phyloP scores from a whole-genome alignment of 2,797 vertebrate species.

The Rhadinocentrus ornatus region DNA sequence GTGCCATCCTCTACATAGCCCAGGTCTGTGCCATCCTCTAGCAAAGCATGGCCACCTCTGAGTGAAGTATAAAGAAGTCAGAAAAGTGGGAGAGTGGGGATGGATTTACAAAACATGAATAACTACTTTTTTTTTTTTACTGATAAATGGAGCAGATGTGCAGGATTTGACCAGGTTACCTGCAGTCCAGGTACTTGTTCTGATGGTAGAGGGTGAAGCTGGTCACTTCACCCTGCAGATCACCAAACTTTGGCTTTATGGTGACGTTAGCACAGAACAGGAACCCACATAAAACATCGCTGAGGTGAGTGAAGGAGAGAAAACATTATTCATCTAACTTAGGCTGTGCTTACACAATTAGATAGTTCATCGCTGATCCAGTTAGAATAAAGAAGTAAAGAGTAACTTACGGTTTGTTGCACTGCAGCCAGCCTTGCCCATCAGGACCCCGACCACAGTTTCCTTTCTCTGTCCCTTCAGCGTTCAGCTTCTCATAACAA shows the following conservation, averaged over 20 bases:
- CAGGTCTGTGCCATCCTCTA: conserved; percentile 91
- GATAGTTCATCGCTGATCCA: neutral
- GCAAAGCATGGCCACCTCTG: conserved; percentile 92
- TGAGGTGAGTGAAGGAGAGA: conserved; percentile 48
- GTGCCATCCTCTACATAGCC: conserved; percentile 95
- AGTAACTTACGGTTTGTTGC: conserved; percentile 92
- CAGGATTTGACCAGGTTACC: conserved; percentile 71
- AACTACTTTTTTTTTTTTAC: neutral
- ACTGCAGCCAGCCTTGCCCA: conserved; percentile 90
- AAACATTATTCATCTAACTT: neutral
- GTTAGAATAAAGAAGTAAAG: neutral
- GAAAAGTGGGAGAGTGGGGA: neutral
- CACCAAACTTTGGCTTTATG: conserved; percentile 87
- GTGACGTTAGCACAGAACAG: conserved; percentile 92
- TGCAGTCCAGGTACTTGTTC: conserved; percentile 94
- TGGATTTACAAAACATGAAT: neutral
- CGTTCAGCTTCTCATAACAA: conserved; percentile 95
- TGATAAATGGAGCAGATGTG: neutral
- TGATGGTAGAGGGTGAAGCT: conserved; percentile 94
- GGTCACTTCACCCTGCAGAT: conserved; percentile 91
- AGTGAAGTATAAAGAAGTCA: conserved; percentile 12
- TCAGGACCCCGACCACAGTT: conserved; percentile 90
- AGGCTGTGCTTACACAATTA: neutral
- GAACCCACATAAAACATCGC: conserved; percentile 94
- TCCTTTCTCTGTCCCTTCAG: conserved; percentile 93